Base-by-base conservation (phyloP, 2,888 invertebrate species). In the Nysson spinosus region DNA sequence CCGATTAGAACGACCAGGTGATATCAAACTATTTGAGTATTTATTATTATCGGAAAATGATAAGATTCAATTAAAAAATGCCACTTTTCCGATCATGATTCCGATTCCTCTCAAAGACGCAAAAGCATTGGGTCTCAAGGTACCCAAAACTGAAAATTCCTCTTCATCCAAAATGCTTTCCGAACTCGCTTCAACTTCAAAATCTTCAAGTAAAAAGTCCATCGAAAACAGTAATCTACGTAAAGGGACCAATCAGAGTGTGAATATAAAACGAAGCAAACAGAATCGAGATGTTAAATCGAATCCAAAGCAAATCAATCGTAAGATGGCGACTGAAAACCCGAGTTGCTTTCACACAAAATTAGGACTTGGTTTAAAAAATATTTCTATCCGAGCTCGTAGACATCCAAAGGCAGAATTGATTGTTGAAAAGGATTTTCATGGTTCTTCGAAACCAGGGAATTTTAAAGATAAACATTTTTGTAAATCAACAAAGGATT, bases 311-410 rank as follows among this genome's bases (percentile, higher is more conserved):
- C 20, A 1, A 40, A 34, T 9, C 20, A 5, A 11, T 39, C 19
- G 4, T 12, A n/a, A 11, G 1, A 14, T 22, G 3, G 17, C 49
- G n/a, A 9, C 55, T 4, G 69, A 61, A 3, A 75, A 50, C 17
- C 37, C 62, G 12, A 67, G 47, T 9, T 68, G 56, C 12, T 72
- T 78, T 19, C 79, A 77, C 3, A 70, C 73, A 6, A 72, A 47
- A 37, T 35, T 80, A 17, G 77, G 72, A 32, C 68, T 66, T 3
- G 69, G 70, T 0, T 42, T 80, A 32, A 70, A 40, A 14, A 73
- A 32, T 7, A 67, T 79, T 5, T 42, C 77, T 11, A 64, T 56
- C 14, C 75, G 39, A 20, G 71, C 52, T 1, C 55, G 34, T 14
- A 2, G 28, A 1, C 11, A 42, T 1, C 28, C 20, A 7, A 47